Base-by-base conservation (phyloP, 1,140 invertebrate species). In the Heliothis virescens region DNA sequence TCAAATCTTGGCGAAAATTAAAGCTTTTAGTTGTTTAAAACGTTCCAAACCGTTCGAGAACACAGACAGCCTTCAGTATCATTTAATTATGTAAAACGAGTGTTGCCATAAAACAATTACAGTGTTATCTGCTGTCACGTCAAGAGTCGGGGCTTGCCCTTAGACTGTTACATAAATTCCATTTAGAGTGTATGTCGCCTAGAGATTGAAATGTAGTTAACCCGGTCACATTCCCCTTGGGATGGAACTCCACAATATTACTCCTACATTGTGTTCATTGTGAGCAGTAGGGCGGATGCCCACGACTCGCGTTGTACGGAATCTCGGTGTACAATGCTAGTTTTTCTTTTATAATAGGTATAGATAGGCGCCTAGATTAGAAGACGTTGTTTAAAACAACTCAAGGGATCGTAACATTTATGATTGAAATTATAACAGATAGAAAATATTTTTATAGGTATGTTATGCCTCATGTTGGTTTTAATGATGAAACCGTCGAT, bases 191-290 rank as follows among this genome's bases (percentile, higher is more conserved):
- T 67, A 34, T 11, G n/a, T 67, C 41, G 71, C 57, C 10, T 73
- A 41, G 53, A 75, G 59, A 75, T 75, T 75, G 47, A 75, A 75
- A 75, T 50, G 59, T 50, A 60, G 73, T 75, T 60, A 75, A 62
- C 53, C 29, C 53, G 53, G 16, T 48, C 18, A 21, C 57, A 75
- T 75, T 75, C 73, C 73, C 57, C 13, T 15, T 10, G 57, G 73
- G 62, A 11, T n/a, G 21, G 12, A 53, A 26, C 67, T 53, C 67
- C 26, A 53, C 48, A 67, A 67, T 67, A 48, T 48, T 67, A 67
- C 41, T 18, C 60, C 4, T 13, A n/a, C 16, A 67, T 67, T 67
- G 41, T 67, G 41, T 48, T 47, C 63, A 48, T 48, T 67, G 63
- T 48, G 18, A 41, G 18, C 41, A 48, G 12, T 48, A 48, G 10